Evolutionary conservation across 2,113 vertebrate species (phyloP).

Genomic region (Lamprotornis superbus): DNA sequence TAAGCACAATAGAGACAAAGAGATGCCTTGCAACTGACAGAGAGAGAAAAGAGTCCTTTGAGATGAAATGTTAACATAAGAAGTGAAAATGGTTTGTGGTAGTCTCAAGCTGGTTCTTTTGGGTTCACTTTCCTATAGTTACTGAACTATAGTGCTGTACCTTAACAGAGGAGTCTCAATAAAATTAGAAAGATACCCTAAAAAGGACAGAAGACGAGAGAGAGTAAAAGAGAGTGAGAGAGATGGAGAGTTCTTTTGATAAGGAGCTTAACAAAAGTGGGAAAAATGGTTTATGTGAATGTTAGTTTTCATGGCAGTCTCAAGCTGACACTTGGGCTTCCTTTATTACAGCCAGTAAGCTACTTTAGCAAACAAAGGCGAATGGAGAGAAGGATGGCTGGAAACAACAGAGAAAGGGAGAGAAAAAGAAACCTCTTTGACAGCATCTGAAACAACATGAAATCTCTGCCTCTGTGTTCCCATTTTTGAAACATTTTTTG

Average conservation of each 20-base stretch:
- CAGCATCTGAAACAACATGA: conserved; percentile 40
- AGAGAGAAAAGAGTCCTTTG: conserved; percentile 80
- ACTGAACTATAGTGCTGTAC: conserved; percentile 78
- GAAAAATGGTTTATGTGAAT: conserved; percentile 77
- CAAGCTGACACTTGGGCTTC: conserved; percentile 67
- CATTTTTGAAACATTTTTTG: neutral
- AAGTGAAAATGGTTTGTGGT: conserved; percentile 80
- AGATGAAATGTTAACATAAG: conserved; percentile 84
- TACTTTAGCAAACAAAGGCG: conserved; percentile 74
- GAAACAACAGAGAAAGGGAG: conserved; percentile 61
- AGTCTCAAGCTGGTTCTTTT: conserved; percentile 78
- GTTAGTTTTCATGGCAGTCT: conserved; percentile 74
- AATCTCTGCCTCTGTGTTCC: conserved; percentile 27
- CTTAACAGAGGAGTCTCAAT: conserved; percentile 77
- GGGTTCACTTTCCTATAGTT: conserved; percentile 79
- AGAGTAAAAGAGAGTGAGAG: conserved; percentile 30
- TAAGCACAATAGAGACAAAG: conserved; percentile 80
- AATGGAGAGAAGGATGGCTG: conserved; percentile 61
- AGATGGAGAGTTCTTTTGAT: conserved; percentile 61
- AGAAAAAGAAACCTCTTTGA: conserved; percentile 47
- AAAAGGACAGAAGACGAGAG: conserved; percentile 73
- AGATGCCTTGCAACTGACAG: conserved; percentile 75
- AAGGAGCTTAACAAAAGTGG: conserved; percentile 80
- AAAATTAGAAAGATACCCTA: conserved; percentile 80
- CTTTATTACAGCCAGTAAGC: conserved; percentile 73